Evolutionary conservation across 2,113 vertebrate species (phyloP), one percentile per base, ranked within the genome.

Genomic region (Poeciliopsis retropinna): DNA sequence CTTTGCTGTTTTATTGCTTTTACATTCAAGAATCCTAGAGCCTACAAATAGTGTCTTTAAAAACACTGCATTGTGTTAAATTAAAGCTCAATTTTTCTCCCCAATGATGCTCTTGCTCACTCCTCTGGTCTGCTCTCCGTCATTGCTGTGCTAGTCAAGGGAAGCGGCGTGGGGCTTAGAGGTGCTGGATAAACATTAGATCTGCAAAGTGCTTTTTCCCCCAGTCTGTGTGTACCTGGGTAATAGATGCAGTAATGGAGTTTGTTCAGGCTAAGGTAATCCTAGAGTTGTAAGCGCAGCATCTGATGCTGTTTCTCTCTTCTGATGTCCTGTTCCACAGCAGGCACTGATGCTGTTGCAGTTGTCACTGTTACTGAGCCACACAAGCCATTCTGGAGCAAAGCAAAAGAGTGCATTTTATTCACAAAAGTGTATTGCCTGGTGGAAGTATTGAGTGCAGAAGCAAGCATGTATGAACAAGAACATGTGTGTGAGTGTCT

Each of bases 241-340:
- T 91, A 91, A 90, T 87, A 84, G 89, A 88, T 75, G 88, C 87
- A 78, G 87, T 91, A 91, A 91, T 91, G 88, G 89, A 87, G 90
- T 91, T 93, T 93, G 88, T 72, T 93, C 89, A 90, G 84, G 84
- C 86, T 90, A 81, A 88, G 84, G 88, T 92, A 85, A 92, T 83
- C 84, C 83, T 78, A 71, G 57, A 85, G 83, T 87, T 73, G 81
- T 79, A 82, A 85, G 75, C 77, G 34, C 78, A 68, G 81, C 81
- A 87, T 79, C 87, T 86, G 90, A 75, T 63, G 80, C 85, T 64
- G 76, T 82, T 87, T 81, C 79, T 79, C 70, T 72, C 67, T 70
- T 81, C 74, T n/a, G 66, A 78, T 64, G 64, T 22, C 75, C 83
- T 85, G 81, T 85, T 87, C 85, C 83, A 78, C 88, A 79, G 88